A percentile compares a stretch with the other conserved stretches of the same genome.
Evolutionary conservation across 1,140 invertebrate genomes (phyloP).

Genomic region (Aphis gossypii): DNA sequence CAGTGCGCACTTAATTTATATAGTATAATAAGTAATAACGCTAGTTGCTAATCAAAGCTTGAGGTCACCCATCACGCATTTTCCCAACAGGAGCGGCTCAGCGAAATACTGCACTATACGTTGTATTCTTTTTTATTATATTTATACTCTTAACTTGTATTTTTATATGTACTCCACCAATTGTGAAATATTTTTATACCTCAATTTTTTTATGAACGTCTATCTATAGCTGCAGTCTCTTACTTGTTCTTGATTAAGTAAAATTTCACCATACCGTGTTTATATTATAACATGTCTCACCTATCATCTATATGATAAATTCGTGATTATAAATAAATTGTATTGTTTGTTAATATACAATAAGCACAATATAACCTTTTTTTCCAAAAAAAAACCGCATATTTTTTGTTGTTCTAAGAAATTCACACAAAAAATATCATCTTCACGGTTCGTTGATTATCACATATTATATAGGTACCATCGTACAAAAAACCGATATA

Average conservation of each 20-base stretch:
- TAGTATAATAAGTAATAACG: neutral
- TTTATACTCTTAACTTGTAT: neutral
- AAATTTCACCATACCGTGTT: neutral
- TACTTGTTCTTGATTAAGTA: neutral
- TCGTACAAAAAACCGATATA: neutral
- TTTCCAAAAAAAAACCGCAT: neutral
- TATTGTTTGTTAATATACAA: neutral
- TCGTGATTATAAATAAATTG: neutral
- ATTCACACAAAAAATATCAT: neutral
- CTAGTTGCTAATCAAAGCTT: constrained; percentile 44
- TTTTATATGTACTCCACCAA: neutral
- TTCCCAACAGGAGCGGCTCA: constrained; percentile 46
- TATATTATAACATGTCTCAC: neutral
- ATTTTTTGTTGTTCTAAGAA: neutral
- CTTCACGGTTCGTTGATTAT: no score
- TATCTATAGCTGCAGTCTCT: neutral
- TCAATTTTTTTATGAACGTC: neutral
- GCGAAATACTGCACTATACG: neutral
- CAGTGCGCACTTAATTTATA: constrained; percentile 20
- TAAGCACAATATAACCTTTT: neutral
- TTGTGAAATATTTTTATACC: constrained; percentile 33
- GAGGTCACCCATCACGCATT: constrained; percentile 34
- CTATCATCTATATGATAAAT: neutral
- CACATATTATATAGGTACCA: neutral
- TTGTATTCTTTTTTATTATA: neutral